Conservation (phyloP, 2,113 vertebrate species). For the Isurus oxyrinchus region DNA sequence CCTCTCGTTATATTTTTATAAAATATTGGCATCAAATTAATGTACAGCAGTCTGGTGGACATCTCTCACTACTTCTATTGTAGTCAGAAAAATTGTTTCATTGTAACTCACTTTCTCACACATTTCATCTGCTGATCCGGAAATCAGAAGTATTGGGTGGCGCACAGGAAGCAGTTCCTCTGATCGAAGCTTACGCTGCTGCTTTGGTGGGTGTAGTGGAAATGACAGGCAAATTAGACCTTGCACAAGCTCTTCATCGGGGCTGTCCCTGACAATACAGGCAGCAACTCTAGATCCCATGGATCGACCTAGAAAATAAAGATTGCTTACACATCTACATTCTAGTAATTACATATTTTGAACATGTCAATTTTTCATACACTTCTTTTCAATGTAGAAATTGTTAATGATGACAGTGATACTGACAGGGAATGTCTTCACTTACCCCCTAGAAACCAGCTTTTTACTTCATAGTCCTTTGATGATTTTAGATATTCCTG, state of each 20-base stretch:
- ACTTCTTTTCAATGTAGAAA: conserved; percentile 11
- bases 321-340: neutral
- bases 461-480: conserved; percentile 61
- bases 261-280: conserved; percentile 55
- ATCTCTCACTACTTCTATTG: neutral
- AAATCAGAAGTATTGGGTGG: conserved; percentile 77
- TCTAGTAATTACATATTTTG: neutral
- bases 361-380: neutral
- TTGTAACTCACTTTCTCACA: conserved; percentile 70
- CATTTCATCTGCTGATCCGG: conserved; percentile 82
- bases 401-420: neutral
- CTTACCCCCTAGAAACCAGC: conserved; percentile 79
- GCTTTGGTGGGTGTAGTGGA: conserved; percentile 75
- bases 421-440: neutral
- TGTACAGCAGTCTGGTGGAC: neutral
- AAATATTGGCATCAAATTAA: neutral
- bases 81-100: neutral
- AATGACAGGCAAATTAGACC: conserved; percentile 86
- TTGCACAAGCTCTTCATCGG: conserved; percentile 54
- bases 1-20: neutral
- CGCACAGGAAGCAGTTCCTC: conserved; percentile 67
- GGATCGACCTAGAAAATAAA: conserved; percentile 68
- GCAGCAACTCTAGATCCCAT: conserved; percentile 83
- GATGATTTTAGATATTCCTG: conserved; percentile 74
- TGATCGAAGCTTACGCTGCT: conserved; percentile 66